These are phyloP conservation scores for Molossus alvarezi DNA, from an alignment of 2,797 vertebrate genomes.

Conservation along the genomic window DNA sequence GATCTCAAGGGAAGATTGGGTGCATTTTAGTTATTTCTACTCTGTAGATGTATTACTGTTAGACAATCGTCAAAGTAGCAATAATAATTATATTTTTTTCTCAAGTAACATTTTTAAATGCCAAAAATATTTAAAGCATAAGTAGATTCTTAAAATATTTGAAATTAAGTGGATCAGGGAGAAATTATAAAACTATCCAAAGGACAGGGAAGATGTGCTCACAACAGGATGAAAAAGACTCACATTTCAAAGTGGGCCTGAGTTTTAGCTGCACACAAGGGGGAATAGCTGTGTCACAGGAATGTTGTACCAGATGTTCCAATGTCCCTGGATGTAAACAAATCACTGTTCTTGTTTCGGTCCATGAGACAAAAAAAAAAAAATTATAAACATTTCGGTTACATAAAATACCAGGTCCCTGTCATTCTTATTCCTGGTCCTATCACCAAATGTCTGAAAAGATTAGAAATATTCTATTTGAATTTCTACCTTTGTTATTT, in stretches of 20 bases:
- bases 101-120: neutral
- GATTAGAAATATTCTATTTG: neutral
- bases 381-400: neutral
- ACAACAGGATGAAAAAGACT: constrained; percentile 1
- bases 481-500: neutral
- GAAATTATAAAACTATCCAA: too few species aligned
- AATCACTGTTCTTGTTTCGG: neutral
- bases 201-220: neutral
- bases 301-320: neutral
- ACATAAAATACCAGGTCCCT: neutral
- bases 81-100: neutral
- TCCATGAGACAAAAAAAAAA: neutral
- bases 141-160: constrained; percentile 32
- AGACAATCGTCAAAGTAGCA: neutral
- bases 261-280: neutral
- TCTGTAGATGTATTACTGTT: neutral
- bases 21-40: neutral
- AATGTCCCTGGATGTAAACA: neutral
- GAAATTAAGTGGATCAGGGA: neutral
- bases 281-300: neutral
- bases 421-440: neutral
- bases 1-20: neutral
- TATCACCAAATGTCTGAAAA: constrained; percentile 7
- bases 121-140: neutral
- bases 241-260: neutral